Base-by-base conservation (phyloP, 2,797 vertebrate species). In the Gouania willdenowi region DNA sequence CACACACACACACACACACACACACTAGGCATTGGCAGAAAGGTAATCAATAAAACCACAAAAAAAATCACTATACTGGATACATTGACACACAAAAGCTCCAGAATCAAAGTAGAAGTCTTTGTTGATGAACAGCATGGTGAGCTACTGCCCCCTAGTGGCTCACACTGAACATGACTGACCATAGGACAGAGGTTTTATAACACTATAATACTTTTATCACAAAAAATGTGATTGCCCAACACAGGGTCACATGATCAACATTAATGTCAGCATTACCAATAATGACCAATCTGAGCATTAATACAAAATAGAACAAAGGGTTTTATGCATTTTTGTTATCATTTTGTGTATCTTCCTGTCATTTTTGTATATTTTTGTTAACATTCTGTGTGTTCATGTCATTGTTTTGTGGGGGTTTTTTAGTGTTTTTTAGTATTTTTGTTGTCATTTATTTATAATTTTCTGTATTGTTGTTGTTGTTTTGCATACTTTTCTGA, bases 61-160 rank as follows among this genome's bases (percentile, higher is more conserved):
- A 71, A 72, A 56, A 37, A 68, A 71, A 63, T 42, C 58, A 39
- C 35, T 71, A 41, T 32, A 28, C 45, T 62, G 41, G 69, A 66
- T 66, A 47, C 61, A 74, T 77, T 69, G 69, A 56, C 29, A 63
- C 54, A 79, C 64, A 75, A 76, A 80, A 79, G 64, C 42, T 41
- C 8, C 41, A 41, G 29, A 58, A n/a, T 26, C 42, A 35, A 16
- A 37, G 47, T 26, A 45, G 34, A 59, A 26, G 22, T 71, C 74
- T 85, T 80, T 80, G 75, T 75, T 71, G 40, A 28, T 43, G 10
- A 21, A 67, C 90, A 81, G 63, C 42, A 78, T 86, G 87, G 88
- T 85, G 79, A 82, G 88, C 82, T 93, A 88, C 91, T 93, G 90
- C 93, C 92, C 92, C 91, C 93, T 94, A 87, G 91, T 93, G 94